Conservation (phyloP, 1,140 invertebrate species). For the Nilaparvata lugens region DNA sequence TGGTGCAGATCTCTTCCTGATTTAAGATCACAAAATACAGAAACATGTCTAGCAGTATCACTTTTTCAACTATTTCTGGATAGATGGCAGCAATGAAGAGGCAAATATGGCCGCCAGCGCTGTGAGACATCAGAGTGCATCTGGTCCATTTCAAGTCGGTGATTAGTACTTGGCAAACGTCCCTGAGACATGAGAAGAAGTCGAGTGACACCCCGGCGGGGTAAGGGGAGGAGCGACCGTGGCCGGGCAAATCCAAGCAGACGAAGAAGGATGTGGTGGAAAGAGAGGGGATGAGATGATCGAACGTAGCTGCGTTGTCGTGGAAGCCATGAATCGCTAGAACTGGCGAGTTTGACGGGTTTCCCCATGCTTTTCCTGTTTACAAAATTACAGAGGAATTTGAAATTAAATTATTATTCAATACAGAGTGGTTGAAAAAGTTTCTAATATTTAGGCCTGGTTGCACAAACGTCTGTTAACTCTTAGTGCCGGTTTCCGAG, state of each 20-base stretch:
- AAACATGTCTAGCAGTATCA: conserved; percentile 44
- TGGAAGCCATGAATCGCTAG: conserved; percentile 50
- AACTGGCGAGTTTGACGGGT: conserved; percentile 39
- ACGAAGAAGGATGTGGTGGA: conserved; percentile 47
- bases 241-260: conserved; percentile 56
- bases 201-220: conserved; percentile 41
- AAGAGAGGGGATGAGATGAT: conserved; percentile 49
- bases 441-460: too few relatives aligned
- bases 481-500: too few relatives aligned
- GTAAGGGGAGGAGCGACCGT: conserved; percentile 54
- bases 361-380: conserved; percentile 53
- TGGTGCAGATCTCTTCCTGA: conserved; percentile 18
- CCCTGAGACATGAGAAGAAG: conserved; percentile 38
- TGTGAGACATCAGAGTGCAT: conserved; percentile 47
- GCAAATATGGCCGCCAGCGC: conserved; percentile 44
- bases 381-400: too few relatives aligned
- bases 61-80: conserved; percentile 40
- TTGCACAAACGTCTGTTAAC: too few relatives aligned
- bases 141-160: conserved; percentile 46
- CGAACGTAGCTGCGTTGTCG: conserved; percentile 58
- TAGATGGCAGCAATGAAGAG: conserved; percentile 38
- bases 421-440: too few relatives aligned
- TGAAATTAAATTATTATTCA: too few relatives aligned
- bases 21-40: conserved; percentile 29
- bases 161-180: conserved; percentile 40